Percentiles rank a stretch among this genome's conserved stretches.
Conservation (phyloP, 2,888 invertebrate genomes). For the Drosophila flavopinicola region DNA sequence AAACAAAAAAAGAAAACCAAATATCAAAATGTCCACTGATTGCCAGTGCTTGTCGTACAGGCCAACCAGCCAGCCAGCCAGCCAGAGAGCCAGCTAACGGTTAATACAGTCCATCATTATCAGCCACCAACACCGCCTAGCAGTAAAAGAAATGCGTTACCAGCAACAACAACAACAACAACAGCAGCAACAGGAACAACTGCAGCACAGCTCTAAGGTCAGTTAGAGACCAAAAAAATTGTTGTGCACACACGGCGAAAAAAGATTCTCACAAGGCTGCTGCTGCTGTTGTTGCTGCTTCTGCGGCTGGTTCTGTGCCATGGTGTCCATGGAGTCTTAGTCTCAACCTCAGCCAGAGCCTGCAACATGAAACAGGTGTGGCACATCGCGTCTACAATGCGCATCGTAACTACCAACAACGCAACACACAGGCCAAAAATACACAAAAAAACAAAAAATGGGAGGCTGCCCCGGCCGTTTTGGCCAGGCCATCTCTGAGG, state of each 20-base stretch:
- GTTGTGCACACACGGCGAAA: constrained; percentile 61
- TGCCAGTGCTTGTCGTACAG: constrained; percentile 71
- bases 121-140: constrained; percentile 62
- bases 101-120: constrained; percentile 82
- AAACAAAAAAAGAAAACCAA: constrained; percentile 34
- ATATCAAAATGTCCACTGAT: constrained; percentile 79
- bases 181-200: constrained; percentile 14
- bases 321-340: constrained; percentile 31
- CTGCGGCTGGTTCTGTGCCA: constrained; percentile 44
- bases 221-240: constrained; percentile 73
- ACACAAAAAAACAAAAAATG: constrained; percentile 55
- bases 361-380: constrained; percentile 79
- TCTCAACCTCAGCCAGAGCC: constrained; percentile 51
- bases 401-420: constrained; percentile 56
- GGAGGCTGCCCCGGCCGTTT: constrained; percentile 72
- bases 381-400: constrained; percentile 68
- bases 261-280: constrained; percentile 76
- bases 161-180: constrained; percentile 34
- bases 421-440: constrained; percentile 19
- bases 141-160: constrained; percentile 74
- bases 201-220: constrained; percentile 65
- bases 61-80: constrained; percentile 32
- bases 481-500: constrained; percentile 70
- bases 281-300: constrained; percentile 40
- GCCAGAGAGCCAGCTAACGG: constrained; percentile 64